A percentile compares a stretch with the other conserved stretches of the same genome.
Evolutionary conservation across 2,888 invertebrate genomes (phyloP).

Genomic region (Achlya flavicornis): DNA sequence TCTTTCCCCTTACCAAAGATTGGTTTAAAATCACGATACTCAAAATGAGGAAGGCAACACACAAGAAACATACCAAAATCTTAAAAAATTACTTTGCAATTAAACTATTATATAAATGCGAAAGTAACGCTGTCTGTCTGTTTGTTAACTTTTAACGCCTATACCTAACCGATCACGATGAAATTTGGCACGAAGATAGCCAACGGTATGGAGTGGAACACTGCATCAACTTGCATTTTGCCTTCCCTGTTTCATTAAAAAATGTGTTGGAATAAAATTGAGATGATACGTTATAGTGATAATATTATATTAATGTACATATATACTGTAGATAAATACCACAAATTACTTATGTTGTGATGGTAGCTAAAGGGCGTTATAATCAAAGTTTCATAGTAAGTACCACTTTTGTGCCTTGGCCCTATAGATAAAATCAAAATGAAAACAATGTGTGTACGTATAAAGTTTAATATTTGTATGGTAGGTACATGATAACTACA

Average conservation of each 20-base stretch:
- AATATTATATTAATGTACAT: constrained; percentile 21
- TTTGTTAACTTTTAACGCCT: too few relatives aligned
- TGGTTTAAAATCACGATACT: not conserved
- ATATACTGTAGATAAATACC: constrained; percentile 29
- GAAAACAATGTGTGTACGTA: constrained; percentile 28
- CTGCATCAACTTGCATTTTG: not conserved
- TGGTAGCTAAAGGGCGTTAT: constrained; percentile 59
- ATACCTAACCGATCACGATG: too few relatives aligned
- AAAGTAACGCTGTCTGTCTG: too few relatives aligned
- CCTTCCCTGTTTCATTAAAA: not conserved
- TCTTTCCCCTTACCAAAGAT: constrained; percentile 10
- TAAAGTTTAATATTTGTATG: constrained; percentile 43
- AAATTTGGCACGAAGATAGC: too few relatives aligned
- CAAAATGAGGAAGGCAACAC: not conserved
- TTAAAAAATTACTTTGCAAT: not conserved
- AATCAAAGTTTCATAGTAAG: constrained; percentile 54
- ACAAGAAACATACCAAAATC: not conserved
- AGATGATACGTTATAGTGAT: not conserved
- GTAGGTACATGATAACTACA: constrained; percentile 26
- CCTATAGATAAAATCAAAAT: constrained; percentile 55
- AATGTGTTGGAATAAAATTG: constrained; percentile 10
- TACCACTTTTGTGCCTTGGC: constrained; percentile 79
- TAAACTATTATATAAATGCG: too few relatives aligned
- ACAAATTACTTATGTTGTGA: constrained; percentile 18
- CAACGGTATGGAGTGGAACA: too few relatives aligned